phyloP scores from a whole-genome alignment of 2,797 vertebrate genomes.

The Anomalospiza imberbis region DNA sequence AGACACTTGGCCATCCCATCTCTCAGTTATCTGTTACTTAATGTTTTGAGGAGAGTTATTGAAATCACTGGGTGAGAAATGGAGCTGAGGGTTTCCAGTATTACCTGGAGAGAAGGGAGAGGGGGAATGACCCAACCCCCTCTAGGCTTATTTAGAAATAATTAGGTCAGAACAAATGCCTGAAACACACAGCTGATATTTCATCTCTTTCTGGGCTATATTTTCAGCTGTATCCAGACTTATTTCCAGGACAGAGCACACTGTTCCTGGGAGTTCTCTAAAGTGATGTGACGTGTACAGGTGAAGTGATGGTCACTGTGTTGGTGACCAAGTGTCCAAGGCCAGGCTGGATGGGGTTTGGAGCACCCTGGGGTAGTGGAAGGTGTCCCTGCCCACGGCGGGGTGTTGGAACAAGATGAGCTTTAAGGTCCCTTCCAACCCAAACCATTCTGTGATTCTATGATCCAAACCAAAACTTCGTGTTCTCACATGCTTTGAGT shows the following conservation, averaged over 20 bases:
- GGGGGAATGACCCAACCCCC: neutral
- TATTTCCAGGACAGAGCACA: neutral
- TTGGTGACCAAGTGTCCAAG: neutral
- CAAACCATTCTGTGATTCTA: fast-evolving
- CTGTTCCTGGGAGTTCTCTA: neutral
- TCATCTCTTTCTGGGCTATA: neutral
- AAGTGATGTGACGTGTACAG: fast-evolving
- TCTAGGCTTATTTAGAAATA: neutral
- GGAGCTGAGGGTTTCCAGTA: neutral
- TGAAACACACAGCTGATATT: neutral
- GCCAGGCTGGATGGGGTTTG: fast-evolving
- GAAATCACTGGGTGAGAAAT: neutral
- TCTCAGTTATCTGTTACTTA: neutral
- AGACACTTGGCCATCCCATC: neutral
- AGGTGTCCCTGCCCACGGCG: neutral
- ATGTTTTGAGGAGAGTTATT: fast-evolving
- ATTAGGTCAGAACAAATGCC: slow-evolving; percentile 46
- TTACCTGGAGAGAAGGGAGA: neutral
- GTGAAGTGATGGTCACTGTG: neutral
- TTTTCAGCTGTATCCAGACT: neutral
- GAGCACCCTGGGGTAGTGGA: fast-evolving
- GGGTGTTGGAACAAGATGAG: fast-evolving
- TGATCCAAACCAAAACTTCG: neutral
- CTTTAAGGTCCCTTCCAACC: neutral
- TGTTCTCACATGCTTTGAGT: neutral